phyloP scores from a whole-genome alignment of 2,797 vertebrate species.

The Ctenosaura bakeri region DNA sequence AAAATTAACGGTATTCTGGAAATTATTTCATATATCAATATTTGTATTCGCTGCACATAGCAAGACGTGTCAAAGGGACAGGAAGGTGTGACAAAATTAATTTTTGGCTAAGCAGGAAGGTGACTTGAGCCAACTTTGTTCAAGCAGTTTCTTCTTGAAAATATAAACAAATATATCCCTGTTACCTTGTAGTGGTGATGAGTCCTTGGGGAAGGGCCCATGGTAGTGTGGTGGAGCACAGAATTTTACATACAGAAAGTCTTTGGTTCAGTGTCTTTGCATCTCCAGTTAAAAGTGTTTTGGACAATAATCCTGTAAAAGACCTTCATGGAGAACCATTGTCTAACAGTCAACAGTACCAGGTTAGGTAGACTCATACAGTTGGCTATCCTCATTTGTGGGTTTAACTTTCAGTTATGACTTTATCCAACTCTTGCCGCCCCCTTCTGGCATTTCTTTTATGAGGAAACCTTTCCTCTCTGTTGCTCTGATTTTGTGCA shows the following conservation, averaged over 20 bases:
- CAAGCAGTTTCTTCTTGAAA: background rate
- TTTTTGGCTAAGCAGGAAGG: background rate
- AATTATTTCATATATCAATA: background rate
- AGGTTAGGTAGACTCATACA: background rate
- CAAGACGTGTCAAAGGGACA: background rate
- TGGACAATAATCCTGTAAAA: background rate
- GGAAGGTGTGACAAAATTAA: background rate
- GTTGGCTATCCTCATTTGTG: too few species aligned
- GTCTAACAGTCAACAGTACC: background rate
- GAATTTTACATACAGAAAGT: background rate
- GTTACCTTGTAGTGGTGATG: background rate
- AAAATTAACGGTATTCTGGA: background rate
- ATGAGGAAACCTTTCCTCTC: too few species aligned
- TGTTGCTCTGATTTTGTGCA: too few species aligned
- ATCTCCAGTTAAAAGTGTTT: background rate
- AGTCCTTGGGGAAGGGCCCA: background rate
- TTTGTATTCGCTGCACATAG: background rate
- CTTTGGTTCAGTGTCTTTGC: background rate
- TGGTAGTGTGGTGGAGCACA: background rate
- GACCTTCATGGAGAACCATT: background rate
- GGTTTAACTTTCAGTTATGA: too few species aligned
- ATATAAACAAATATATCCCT: background rate
- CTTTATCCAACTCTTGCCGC: too few species aligned
- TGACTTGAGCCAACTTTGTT: background rate
- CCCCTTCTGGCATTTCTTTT: too few species aligned